These are phyloP conservation scores for Vandiemenella viatica DNA, from an alignment of 2,888 invertebrate genomes.

Conservation along the genomic window DNA sequence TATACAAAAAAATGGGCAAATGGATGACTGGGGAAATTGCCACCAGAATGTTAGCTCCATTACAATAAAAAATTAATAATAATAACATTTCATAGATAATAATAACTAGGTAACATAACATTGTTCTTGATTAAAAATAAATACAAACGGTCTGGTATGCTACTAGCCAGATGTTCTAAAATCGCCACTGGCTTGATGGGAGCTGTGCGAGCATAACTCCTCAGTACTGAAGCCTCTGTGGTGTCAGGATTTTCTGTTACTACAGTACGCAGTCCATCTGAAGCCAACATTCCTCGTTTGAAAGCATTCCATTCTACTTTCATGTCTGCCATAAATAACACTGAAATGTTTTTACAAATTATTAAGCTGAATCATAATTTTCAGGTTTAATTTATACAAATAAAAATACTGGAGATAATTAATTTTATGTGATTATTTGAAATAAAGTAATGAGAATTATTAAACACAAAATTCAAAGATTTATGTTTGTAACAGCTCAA, in stretches of 20 bases:
- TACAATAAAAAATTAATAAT: too few species aligned
- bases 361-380: neutral
- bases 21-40: too few species aligned
- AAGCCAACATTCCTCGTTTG: conserved; percentile 27
- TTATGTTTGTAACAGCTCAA: too few species aligned
- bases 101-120: too few species aligned
- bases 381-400: neutral
- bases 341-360: conserved; percentile 18
- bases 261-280: conserved; percentile 38
- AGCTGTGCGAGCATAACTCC: conserved; percentile 32
- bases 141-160: conserved; percentile 20
- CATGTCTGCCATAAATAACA: conserved; percentile 56
- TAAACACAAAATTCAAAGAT: too few species aligned
- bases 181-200: conserved; percentile 23
- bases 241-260: conserved; percentile 60
- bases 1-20: too few species aligned
- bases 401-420: neutral
- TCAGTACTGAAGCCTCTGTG: conserved; percentile 40
- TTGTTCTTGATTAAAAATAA: neutral
- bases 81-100: too few species aligned
- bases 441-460: too few species aligned
- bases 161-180: conserved; percentile 19
- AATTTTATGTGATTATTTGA: neutral
- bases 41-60: too few species aligned
- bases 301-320: conserved; percentile 34